Conservation (phyloP, 2,888 invertebrate genomes). For the Tiliacea aurago region DNA sequence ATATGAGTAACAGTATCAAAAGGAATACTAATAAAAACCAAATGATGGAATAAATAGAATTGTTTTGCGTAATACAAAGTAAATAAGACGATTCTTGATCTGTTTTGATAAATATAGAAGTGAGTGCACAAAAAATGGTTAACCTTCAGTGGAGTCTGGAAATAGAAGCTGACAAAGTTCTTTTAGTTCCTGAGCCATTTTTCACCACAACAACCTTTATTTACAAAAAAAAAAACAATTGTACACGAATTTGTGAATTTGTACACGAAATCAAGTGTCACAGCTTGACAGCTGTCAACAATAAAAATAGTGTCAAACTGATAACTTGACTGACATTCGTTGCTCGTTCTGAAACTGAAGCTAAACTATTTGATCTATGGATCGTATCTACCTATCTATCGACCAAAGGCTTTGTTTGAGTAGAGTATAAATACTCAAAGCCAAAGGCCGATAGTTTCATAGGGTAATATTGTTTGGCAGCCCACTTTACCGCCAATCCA, state of each 20-base stretch:
- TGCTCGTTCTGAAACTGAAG: slow-evolving; percentile 32
- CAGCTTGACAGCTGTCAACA: slow-evolving; percentile 4
- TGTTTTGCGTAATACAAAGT: neutral
- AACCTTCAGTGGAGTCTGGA: slow-evolving; percentile 78
- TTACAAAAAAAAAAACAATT: slow-evolving; percentile 1
- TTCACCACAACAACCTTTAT: slow-evolving; percentile 18
- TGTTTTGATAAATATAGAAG: neutral
- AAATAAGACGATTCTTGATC: neutral
- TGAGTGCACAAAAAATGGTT: neutral
- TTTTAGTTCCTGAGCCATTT: slow-evolving; percentile 84
- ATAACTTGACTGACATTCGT: neutral
- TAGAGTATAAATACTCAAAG: too few species aligned
- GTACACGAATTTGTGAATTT: neutral
- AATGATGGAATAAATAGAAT: neutral
- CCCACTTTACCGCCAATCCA: neutral
- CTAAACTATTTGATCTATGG: neutral
- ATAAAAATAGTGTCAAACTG: slow-evolving; percentile 5
- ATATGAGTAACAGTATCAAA: neutral
- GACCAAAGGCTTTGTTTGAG: too few species aligned
- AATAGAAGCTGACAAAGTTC: slow-evolving; percentile 84
- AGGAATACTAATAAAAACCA: neutral
- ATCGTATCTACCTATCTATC: too few species aligned
- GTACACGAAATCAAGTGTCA: slow-evolving; percentile 37
- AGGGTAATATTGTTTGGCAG: too few species aligned
- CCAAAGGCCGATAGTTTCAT: neutral